Base-by-base conservation (phyloP, 1,140 invertebrate species). In the Spodoptera frugiperda region DNA sequence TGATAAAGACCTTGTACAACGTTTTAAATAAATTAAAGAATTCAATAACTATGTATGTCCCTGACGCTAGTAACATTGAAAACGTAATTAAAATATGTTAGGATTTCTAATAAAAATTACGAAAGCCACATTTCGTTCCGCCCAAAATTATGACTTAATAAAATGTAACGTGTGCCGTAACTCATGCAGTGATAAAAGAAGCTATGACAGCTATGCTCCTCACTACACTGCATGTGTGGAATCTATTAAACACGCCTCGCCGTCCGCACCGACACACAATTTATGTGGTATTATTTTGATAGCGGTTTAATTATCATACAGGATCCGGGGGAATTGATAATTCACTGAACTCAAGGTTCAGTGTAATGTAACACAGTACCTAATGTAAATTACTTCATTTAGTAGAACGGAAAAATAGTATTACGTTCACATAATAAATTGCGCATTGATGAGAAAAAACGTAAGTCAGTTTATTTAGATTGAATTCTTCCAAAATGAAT, bases 121-220 rank as follows among this genome's bases (percentile, higher is more conserved):
- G 73, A 72, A 71, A 51, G 65, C 10, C 44, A 54, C 57, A 46
- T 89, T 91, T 90, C 84, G 90, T 90, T 89, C 84, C 89, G 79
- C 76, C 73, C 77, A 80, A 89, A 89, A 84, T 91, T 88, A 92
- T 88, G 84, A 85, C 85, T 89, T 89, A 84, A 91, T 92, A 89
- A 88, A 91, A 92, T 77, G 70, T 79, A 79, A 82, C 76, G 57
- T 78, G 67, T 65, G 72, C 78, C 86, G 81, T 92, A 89, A 85
- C 83, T 91, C 85, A 92, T 65, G 65, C 54, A 55, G 73, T 80
- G 76, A 83, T 88, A 91, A 92, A 87, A 81, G 83, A 81, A 83
- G 63, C 72, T 82, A 82, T 84, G 85, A 87, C 84, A 77, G 74
- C 76, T 55, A 70, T 75, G 77, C 79, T 84, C 63, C 78, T 82